Base-by-base conservation (phyloP, 1,140 invertebrate genomes). In the Goniozus legneri region DNA sequence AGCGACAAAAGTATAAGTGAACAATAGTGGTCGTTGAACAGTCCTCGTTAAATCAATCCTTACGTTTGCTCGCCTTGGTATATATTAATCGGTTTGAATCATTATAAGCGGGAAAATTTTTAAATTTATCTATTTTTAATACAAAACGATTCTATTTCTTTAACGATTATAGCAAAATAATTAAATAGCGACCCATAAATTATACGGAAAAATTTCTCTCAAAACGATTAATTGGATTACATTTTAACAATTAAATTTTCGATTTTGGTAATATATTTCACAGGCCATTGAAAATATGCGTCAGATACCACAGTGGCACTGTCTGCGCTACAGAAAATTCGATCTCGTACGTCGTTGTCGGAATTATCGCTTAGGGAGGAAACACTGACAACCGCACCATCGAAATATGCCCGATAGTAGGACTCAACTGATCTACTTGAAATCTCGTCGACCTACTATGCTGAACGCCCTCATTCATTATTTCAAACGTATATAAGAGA, bases 301-400 rank as follows among this genome's bases (percentile, higher is more conserved):
- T 47, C 78, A 83, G 61, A 82, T 89, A 45, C 87, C 87, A 3
- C 87, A 89, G 60, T 88, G 84, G 84, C 86, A 89, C 64, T 89
- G 86, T 68, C 76, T 88, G 58, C 77, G 87, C 46, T 88, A 88
- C 66, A 78, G 87, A 45, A 86, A 87, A 58, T 86, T 88, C 53
- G 85, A 88, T 54, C 70, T 86, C 39, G 82, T 87, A 45, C 78
- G 85, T 42, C 81, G 84, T 41, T 89, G 86, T 77, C 78, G 81
- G 42, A 80, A 83, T 48, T 82, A 80, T 65, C 73, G 80, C 39
- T 60, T 76, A 6, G 75, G 75, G 47, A 71, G 79, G 24, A 76
- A 79, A 52, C 66, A 73, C 57, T 72, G 65, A 75, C 61, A 58
- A 53, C 36, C 24, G 27, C n/a, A 39, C 3, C 42, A 46, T 15